These are phyloP conservation scores for Diadema setosum DNA, from an alignment of 35 echinoderm and acorn worm genomes.

Conservation along the genomic window DNA sequence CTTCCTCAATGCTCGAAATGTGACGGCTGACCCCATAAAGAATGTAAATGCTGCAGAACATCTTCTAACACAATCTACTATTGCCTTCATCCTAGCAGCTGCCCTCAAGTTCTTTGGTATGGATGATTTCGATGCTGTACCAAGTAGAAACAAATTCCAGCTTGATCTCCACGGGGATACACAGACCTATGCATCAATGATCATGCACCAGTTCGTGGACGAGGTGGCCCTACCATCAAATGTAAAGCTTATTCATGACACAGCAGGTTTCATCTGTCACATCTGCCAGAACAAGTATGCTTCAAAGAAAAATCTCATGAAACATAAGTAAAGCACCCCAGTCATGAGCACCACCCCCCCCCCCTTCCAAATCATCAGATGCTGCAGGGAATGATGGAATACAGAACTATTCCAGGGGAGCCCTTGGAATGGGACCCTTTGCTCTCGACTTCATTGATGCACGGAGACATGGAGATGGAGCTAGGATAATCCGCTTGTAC, in stretches of 20 bases:
- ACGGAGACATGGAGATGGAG: conserved; percentile 43
- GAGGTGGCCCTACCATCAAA: neutral
- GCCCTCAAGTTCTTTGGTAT: conserved; percentile 64
- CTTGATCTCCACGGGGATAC: neutral
- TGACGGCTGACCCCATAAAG: conserved; percentile 47
- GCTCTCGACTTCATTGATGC: conserved; percentile 53
- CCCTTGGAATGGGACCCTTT: conserved; percentile 30
- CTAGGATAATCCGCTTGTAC: conserved; percentile 24
- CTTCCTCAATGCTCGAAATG: conserved; percentile 56
- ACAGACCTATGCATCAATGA: neutral
- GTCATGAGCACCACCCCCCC: neutral
- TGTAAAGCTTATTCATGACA: neutral
- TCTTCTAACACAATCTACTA: conserved; percentile 61
- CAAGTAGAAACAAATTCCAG: conserved; percentile 41
- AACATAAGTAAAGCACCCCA: neutral
- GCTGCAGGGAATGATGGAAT: neutral
- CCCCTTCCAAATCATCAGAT: neutral
- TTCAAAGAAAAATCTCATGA: conserved; percentile 1
- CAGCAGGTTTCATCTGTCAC: neutral
- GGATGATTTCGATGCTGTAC: neutral
- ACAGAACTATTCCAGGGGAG: conserved; percentile 23
- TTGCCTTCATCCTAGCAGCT: conserved; percentile 43
- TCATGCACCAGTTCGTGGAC: neutral
- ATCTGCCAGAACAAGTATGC: neutral
- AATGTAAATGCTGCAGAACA: conserved; percentile 59